Base-by-base conservation (phyloP, 2,888 invertebrate species). In the Pristionchus arcanus region DNA sequence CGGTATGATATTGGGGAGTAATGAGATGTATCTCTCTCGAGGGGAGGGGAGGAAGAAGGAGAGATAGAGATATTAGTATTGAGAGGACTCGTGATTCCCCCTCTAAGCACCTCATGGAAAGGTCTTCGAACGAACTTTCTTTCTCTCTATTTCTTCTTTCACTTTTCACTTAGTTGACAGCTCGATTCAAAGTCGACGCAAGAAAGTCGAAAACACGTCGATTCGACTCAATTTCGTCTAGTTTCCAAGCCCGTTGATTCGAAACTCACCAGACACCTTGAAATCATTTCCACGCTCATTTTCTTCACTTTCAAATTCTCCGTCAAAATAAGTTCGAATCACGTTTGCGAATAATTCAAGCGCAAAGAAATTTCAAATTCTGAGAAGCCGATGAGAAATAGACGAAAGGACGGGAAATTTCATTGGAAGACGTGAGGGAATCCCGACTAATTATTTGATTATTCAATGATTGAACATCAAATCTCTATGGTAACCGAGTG, bases 131-230 rank as follows among this genome's bases (percentile, higher is more conserved):
- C 74, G 74, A 74, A 74, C 37, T 34, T 25, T 9, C 31, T 37
- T 74, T 37, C 71, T 37, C 68, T 28, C 21, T 19, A 74, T 37
- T 74, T 37, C 68, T 68, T 74, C 34, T 74, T 34, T 74, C 74
- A 34, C 71, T 71, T 71, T 66, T 71, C 71, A 74, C 74, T 74
- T 74, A 74, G 19, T 74, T 37, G 74, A 74, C 74, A 37, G 37
- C 37, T 34, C 74, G 74, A 74, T 74, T 74, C 74, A 74, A 25
- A 37, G 37, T 16, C 21, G 37, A 37, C 31, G 74, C 9, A n/a
- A 63, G 63, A 63, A n/a, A n/a, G 63, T 63, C 37, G 74, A 74
- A 74, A 74, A 74, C 37, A 74, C 37, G 37, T 21, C 37, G 37
- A 74, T 15, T 68, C 28, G 15, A 31, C 31, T 31, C 68, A 68